These are phyloP conservation scores for Elephas maximus DNA, from an alignment of 2,113 vertebrate genomes.

Conservation along the genomic window DNA sequence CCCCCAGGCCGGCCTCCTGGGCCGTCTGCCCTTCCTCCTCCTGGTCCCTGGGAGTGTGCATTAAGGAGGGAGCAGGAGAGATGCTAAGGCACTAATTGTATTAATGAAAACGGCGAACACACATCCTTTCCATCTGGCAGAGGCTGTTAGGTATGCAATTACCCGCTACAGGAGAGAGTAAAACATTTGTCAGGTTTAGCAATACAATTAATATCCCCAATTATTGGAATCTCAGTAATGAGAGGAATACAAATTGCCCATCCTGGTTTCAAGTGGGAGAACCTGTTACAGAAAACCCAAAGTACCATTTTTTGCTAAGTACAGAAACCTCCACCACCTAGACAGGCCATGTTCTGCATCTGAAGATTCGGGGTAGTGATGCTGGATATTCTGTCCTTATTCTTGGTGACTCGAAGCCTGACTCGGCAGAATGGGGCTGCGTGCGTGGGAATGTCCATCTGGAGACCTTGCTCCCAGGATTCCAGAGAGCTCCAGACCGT, in stretches of 20 bases:
- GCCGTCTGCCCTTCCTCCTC: not conserved
- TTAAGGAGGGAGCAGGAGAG: not conserved
- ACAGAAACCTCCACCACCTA: not conserved
- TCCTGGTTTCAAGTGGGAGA: slow-evolving; percentile 53
- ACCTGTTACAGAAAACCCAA: not conserved
- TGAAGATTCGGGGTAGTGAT: not conserved
- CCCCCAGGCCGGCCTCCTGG: not conserved
- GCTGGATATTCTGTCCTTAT: not conserved
- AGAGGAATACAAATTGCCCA: slow-evolving; percentile 62
- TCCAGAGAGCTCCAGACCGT: not conserved
- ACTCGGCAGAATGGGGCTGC: not conserved
- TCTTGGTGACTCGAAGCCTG: not conserved
- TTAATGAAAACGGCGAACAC: slow-evolving; percentile 80
- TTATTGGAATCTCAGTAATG: slow-evolving; percentile 59
- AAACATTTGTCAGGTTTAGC: slow-evolving; percentile 69
- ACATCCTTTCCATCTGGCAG: slow-evolving; percentile 76
- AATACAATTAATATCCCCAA: slow-evolving; percentile 69
- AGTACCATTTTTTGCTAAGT: not conserved
- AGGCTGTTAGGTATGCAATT: slow-evolving; percentile 71
- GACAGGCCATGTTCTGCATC: not conserved
- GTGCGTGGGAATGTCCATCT: not conserved
- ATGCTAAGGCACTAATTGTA: slow-evolving; percentile 74
- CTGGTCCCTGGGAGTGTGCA: not conserved
- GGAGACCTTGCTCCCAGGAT: not conserved
- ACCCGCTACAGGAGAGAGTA: slow-evolving; percentile 60